Percentiles rank a stretch among this genome's conserved stretches.
phyloP scores from a whole-genome alignment of 1,140 invertebrate genomes.

The Saxidomus purpurata region DNA sequence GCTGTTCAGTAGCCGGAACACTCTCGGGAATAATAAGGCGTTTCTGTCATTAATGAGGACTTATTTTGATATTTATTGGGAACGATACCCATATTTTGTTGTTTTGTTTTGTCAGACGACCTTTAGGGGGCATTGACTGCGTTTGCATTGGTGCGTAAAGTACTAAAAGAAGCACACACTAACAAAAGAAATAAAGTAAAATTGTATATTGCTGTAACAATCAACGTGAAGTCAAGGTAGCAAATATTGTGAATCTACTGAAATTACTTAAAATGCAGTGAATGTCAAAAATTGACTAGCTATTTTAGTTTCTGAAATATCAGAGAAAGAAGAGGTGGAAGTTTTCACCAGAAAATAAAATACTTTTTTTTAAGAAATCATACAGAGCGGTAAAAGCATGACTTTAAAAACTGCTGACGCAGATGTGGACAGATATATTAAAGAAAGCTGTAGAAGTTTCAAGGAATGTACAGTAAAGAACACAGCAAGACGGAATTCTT shows the following conservation, averaged over 20 bases:
- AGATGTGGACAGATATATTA: slow-evolving; percentile 72
- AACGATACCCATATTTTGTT: neutral
- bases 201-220: too few species aligned
- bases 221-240: too few species aligned
- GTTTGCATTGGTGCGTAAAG: too few species aligned
- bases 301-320: too few species aligned
- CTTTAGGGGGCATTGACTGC: neutral
- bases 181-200: too few species aligned
- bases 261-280: too few species aligned
- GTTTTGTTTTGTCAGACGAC: neutral
- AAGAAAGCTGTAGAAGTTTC: slow-evolving; percentile 76
- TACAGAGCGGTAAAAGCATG: neutral
- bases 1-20: neutral
- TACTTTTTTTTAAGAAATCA: too few species aligned
- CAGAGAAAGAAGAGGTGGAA: too few species aligned
- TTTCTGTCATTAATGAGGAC: neutral
- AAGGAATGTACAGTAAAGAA: slow-evolving; percentile 75
- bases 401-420: slow-evolving; percentile 15
- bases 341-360: too few species aligned
- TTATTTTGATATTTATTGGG: neutral
- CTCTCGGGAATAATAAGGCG: neutral
- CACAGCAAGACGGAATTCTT: slow-evolving; percentile 73
- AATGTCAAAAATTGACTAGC: too few species aligned
- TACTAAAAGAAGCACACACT: too few species aligned
- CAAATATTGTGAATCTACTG: too few species aligned